Conservation (phyloP, 2,797 vertebrate genomes). For the Brachyrhaphis roseni region DNA sequence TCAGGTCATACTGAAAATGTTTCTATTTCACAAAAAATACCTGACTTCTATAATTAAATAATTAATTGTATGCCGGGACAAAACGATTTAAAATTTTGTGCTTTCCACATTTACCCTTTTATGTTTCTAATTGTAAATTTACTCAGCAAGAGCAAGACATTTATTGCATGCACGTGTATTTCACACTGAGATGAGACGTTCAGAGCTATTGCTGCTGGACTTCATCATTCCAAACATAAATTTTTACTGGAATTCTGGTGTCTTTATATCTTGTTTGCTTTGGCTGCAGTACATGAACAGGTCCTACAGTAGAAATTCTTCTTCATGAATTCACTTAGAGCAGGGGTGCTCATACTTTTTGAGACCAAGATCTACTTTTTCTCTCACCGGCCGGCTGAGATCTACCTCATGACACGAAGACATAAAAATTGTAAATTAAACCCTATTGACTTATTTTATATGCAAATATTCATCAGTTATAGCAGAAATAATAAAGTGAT, state of each 20-base stretch:
- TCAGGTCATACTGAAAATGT: neutral
- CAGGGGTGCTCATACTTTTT: no score
- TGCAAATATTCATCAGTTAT: no score
- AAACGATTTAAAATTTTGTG: neutral
- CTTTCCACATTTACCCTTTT: neutral
- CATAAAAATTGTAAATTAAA: no score
- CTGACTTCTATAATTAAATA: neutral
- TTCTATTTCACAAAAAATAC: neutral
- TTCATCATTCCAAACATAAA: constrained; percentile 6
- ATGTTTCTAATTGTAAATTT: neutral
- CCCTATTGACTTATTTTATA: no score
- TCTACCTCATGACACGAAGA: no score
- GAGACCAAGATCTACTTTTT: no score
- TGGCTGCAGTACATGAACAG: neutral
- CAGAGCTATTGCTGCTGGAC: neutral
- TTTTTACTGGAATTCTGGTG: constrained; percentile 2
- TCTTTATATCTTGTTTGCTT: neutral
- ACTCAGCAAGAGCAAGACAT: neutral
- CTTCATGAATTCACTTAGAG: neutral
- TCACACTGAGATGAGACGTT: neutral
- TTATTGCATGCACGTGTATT: neutral
- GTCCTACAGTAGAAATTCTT: constrained; percentile 1
- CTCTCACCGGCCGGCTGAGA: no score
- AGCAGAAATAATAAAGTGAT: no score
- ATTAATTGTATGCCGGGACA: neutral